phyloP scores from a whole-genome alignment of 2,797 vertebrate species.

The Bradypodion pumilum region DNA sequence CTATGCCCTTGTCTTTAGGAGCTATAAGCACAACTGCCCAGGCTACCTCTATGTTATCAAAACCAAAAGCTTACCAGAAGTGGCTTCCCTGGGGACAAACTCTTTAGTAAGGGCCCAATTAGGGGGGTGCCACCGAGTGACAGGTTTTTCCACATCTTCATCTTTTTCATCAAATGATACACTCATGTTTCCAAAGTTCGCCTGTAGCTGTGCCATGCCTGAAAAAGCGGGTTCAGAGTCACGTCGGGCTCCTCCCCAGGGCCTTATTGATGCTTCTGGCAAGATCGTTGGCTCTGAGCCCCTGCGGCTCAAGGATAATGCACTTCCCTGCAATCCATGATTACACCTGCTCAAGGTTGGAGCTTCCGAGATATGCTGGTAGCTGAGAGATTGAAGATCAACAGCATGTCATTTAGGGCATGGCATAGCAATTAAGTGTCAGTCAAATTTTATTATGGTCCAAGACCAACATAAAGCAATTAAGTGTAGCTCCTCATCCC shows the following conservation, averaged over 20 bases:
- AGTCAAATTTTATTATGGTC: no score
- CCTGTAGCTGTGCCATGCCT: not conserved
- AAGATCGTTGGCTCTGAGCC: slow-evolving; percentile 71
- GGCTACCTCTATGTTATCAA: not conserved
- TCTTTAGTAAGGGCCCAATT: not conserved
- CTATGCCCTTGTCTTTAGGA: fast-evolving
- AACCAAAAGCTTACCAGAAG: slow-evolving; percentile 12
- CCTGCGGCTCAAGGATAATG: slow-evolving; percentile 32
- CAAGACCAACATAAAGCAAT: no score
- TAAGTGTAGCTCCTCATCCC: not conserved
- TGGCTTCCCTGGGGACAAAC: slow-evolving; percentile 2
- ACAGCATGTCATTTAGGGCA: not conserved
- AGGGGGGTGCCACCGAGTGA: fast-evolving
- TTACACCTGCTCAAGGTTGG: slow-evolving; percentile 38
- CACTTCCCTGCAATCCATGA: slow-evolving; percentile 20
- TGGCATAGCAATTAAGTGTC: not conserved
- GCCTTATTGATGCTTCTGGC: not conserved
- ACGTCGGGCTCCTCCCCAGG: slow-evolving; percentile 5
- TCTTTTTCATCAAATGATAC: slow-evolving; percentile 62
- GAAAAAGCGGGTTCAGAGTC: slow-evolving; percentile 27
- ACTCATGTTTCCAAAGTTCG: slow-evolving; percentile 31
- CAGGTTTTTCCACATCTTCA: slow-evolving; percentile 37
- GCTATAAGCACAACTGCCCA: not conserved
- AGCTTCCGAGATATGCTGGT: slow-evolving; percentile 71
- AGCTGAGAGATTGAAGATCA: slow-evolving; percentile 70